A percentile compares a stretch with the other conserved stretches of the same genome.
Evolutionary conservation across 2,113 vertebrate species (phyloP).

Genomic region (Polyodon spathula): DNA sequence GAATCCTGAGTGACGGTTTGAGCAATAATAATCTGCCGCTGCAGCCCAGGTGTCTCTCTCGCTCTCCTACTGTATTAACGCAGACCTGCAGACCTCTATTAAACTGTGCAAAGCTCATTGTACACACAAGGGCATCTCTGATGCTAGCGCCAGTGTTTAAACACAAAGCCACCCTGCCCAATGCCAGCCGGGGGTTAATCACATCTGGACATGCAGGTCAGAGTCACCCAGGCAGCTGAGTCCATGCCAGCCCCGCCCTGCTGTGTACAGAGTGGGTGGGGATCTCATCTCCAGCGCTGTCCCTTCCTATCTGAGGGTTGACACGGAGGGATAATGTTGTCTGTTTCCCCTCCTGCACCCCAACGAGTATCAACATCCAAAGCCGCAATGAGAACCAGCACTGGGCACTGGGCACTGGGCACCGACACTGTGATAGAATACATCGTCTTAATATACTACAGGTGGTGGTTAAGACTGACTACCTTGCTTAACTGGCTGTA

Average conservation of each 20-base stretch:
- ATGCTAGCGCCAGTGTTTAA: conserved; percentile 59
- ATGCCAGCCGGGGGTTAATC: conserved; percentile 66
- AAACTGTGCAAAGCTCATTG: conserved; percentile 62
- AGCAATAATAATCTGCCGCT: conserved; percentile 5
- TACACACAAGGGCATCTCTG: conserved; percentile 49
- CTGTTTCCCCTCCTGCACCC: too few species aligned
- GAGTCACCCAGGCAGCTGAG: conserved; percentile 28
- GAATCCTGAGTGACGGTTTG: not conserved
- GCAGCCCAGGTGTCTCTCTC: conserved; percentile 24
- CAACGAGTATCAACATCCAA: too few species aligned
- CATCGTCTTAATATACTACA: too few species aligned
- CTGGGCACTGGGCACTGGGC: too few species aligned
- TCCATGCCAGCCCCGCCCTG: conserved; percentile 3
- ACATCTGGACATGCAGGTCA: conserved; percentile 49
- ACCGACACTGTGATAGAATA: too few species aligned
- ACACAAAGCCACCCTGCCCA: conserved; percentile 60
- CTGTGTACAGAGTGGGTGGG: too few species aligned
- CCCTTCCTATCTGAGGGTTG: too few species aligned
- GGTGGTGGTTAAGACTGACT: too few species aligned
- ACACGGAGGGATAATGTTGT: too few species aligned
- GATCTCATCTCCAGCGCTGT: too few species aligned
- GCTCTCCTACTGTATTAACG: conserved; percentile 58
- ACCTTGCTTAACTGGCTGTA: too few species aligned
- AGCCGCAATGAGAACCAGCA: too few species aligned
- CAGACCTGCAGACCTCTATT: conserved; percentile 55